Evolutionary conservation across 2,113 vertebrate genomes (phyloP).

Genomic region (Heliornis fulica): DNA sequence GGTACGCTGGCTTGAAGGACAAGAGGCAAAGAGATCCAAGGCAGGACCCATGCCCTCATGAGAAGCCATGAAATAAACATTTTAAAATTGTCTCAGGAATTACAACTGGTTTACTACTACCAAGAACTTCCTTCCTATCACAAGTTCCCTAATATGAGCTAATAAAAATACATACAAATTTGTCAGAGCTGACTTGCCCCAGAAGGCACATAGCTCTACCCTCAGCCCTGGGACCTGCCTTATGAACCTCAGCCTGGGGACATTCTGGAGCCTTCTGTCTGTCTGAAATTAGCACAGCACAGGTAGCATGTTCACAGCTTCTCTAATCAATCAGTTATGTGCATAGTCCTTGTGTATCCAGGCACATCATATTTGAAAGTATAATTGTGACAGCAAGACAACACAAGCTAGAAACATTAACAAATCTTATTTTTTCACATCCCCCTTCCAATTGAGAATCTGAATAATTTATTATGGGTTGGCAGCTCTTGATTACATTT

Average conservation of each 20-base stretch:
- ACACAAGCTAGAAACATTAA: slow-evolving; percentile 42
- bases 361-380: slow-evolving; percentile 41
- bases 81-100: neutral
- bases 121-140: neutral
- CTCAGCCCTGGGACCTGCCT: neutral
- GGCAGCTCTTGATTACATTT: slow-evolving; percentile 43
- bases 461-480: slow-evolving; percentile 39
- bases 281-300: neutral
- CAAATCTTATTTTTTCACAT: neutral
- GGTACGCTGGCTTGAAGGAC: neutral
- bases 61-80: neutral
- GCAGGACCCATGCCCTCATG: neutral
- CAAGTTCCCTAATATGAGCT: neutral
- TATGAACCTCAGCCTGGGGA: neutral
- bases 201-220: neutral
- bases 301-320: neutral
- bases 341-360: neutral
- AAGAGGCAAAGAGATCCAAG: neutral
- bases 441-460: neutral
- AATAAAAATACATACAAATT: neutral
- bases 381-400: slow-evolving; percentile 58
- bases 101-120: neutral
- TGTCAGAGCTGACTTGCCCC: neutral
- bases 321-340: slow-evolving; percentile 15
- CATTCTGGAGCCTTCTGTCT: neutral